Conservation (phyloP, 2,113 vertebrate genomes). For the Pedionomus torquatus region DNA sequence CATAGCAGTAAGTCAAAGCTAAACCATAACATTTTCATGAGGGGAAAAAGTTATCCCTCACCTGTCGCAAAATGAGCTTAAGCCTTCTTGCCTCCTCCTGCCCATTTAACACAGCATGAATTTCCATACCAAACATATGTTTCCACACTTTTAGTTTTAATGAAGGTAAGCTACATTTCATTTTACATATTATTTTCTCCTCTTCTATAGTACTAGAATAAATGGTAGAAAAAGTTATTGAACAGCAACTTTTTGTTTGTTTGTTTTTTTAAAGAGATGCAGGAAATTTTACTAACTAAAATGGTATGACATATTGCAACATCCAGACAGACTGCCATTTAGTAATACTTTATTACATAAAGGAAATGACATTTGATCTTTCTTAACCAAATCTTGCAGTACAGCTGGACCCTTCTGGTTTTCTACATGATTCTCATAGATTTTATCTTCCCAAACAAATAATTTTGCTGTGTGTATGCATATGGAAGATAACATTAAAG, state of each 20-base stretch:
- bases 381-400: neutral
- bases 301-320: slow-evolving; percentile 22
- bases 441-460: slow-evolving; percentile 18
- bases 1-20: neutral
- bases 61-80: neutral
- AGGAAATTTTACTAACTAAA: slow-evolving; percentile 2
- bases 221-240: neutral
- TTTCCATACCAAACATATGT: neutral
- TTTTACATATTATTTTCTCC: neutral
- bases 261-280: neutral
- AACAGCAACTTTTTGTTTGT: neutral
- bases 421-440: neutral
- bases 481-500: neutral
- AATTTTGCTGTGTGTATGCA: neutral
- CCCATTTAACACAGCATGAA: neutral
- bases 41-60: neutral
- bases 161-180: neutral
- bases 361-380: slow-evolving; percentile 60
- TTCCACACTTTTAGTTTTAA: neutral
- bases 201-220: neutral
- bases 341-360: slow-evolving; percentile 28
- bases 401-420: slow-evolving; percentile 28
- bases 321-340: neutral
- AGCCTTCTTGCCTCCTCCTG: neutral
- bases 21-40: neutral